Percentiles rank a stretch among this genome's conserved stretches.
phyloP scores from a whole-genome alignment of 2,113 vertebrate species.

The Daphoenositta chrysoptera region DNA sequence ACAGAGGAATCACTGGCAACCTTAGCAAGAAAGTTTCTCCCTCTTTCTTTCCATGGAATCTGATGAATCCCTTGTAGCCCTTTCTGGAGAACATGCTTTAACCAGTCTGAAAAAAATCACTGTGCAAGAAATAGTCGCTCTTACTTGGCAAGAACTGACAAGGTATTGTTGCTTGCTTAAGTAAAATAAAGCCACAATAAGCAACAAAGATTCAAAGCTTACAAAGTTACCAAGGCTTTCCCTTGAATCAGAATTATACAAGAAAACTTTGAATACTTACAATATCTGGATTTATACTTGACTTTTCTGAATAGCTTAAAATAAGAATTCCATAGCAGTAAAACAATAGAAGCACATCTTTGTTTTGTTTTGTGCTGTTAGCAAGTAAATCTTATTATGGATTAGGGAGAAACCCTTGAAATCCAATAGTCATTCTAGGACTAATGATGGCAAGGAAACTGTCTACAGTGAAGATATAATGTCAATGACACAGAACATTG shows the following conservation, averaged over 20 bases:
- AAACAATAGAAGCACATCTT: constrained; percentile 58
- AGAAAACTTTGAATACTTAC: constrained; percentile 1
- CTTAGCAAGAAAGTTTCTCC: background rate
- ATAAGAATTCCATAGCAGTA: constrained; percentile 15
- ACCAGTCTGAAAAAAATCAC: background rate
- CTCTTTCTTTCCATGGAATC: background rate
- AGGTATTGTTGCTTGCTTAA: background rate
- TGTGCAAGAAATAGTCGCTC: background rate
- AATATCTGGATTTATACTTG: constrained; percentile 49
- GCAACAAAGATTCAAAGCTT: background rate
- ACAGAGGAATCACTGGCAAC: background rate
- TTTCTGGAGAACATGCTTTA: background rate
- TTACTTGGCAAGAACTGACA: background rate
- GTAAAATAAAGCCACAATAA: background rate
- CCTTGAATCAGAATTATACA: background rate
- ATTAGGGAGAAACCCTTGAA: constrained; percentile 69
- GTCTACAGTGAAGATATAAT: constrained; percentile 53
- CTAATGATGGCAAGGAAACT: constrained; percentile 63
- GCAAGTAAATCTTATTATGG: constrained; percentile 65
- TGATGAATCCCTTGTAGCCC: background rate
- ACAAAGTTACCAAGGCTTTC: background rate
- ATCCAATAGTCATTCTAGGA: constrained; percentile 66
- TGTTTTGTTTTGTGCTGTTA: constrained; percentile 68
- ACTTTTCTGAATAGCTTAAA: constrained; percentile 30
- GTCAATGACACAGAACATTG: constrained; percentile 57